A percentile compares a stretch with the other conserved stretches of the same genome.
These are phyloP conservation scores for Altica lythri DNA, from an alignment of 2,888 invertebrate genomes.

Conservation along the genomic window DNA sequence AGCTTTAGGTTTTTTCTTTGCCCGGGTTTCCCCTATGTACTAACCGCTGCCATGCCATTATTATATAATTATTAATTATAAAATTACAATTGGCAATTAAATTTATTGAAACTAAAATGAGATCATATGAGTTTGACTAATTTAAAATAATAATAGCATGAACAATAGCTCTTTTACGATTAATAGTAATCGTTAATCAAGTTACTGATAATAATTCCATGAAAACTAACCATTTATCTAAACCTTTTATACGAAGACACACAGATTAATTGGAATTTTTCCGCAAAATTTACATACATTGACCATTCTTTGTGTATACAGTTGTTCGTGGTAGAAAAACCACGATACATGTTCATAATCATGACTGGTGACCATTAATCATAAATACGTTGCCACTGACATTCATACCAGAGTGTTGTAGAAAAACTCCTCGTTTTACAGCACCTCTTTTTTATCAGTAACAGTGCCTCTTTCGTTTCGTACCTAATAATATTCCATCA, in stretches of 20 bases:
- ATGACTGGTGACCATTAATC: conserved; percentile 40
- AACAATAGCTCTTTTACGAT: too few species aligned
- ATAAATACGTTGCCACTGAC: conserved; percentile 34
- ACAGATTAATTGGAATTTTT: conserved; percentile 21
- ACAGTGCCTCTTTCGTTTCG: too few species aligned
- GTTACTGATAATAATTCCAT: conserved; percentile 16
- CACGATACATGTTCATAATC: conserved; percentile 24
- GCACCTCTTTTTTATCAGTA: conserved; percentile 12
- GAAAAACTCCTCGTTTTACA: conserved; percentile 15
- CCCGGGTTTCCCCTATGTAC: too few species aligned
- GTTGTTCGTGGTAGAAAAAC: conserved; percentile 15
- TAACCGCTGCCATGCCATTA: too few species aligned
- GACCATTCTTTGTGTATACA: conserved; percentile 17
- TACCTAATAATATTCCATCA: too few species aligned
- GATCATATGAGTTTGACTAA: too few species aligned
- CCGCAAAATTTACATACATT: conserved; percentile 24
- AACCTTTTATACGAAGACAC: conserved; percentile 18
- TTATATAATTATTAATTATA: too few species aligned
- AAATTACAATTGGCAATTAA: too few species aligned
- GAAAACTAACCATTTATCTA: conserved; percentile 17
- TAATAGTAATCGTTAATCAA: too few species aligned
- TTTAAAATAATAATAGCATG: too few species aligned
- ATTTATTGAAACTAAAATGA: too few species aligned
- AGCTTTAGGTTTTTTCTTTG: too few species aligned
- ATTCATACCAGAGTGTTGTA: conserved; percentile 38